Evolutionary conservation across 2,888 invertebrate species (phyloP).

Genomic region (Junonia oenone): DNA sequence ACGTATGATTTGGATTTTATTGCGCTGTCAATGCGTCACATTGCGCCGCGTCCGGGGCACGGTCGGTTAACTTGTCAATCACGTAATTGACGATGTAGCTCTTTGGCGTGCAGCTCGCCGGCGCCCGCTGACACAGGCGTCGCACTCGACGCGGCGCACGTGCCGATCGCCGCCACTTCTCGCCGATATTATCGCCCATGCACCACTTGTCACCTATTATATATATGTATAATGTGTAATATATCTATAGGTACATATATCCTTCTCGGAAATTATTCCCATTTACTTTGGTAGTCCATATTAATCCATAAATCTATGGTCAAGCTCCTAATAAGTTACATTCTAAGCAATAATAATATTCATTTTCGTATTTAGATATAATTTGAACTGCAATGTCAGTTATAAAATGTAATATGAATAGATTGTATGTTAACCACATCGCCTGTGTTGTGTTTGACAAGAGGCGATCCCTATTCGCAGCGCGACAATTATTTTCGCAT

Average conservation of each 20-base stretch:
- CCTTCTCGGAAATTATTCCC: not conserved
- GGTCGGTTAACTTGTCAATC: constrained; percentile 61
- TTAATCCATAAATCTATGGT: not conserved
- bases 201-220: constrained; percentile 33
- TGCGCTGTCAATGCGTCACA: constrained; percentile 33
- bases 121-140: constrained; percentile 47
- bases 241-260: not conserved
- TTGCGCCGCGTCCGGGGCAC: constrained; percentile 35
- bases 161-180: constrained; percentile 69
- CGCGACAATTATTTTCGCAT: constrained; percentile 71
- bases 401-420: not conserved
- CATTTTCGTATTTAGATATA: not conserved
- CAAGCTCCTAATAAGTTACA: not conserved
- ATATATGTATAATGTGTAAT: constrained; percentile 4
- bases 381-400: not conserved
- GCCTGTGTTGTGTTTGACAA: not conserved
- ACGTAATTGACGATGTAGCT: constrained; percentile 59
- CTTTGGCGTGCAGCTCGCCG: constrained; percentile 42
- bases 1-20: constrained; percentile 33
- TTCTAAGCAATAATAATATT: not conserved
- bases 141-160: constrained; percentile 63
- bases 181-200: constrained; percentile 55
- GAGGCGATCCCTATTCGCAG: constrained; percentile 44
- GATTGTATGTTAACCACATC: not conserved
- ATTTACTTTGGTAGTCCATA: not conserved